phyloP scores from a whole-genome alignment of 2,797 vertebrate genomes.

The Poliocrania exsul region DNA sequence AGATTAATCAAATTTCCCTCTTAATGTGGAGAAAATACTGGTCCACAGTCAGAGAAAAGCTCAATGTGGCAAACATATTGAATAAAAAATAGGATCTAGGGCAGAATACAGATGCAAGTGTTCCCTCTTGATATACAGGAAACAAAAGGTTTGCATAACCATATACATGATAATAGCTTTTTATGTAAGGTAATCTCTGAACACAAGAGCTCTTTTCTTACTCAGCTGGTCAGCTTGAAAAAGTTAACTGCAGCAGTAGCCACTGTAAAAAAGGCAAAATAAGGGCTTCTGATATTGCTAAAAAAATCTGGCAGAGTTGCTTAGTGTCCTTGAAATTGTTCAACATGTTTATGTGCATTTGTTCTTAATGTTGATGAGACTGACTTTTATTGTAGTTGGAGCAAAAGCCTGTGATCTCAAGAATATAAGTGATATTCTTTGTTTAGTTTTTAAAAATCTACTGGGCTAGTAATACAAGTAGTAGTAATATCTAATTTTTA shows the following conservation, averaged over 20 bases:
- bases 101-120: not conserved
- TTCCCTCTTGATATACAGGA: not conserved
- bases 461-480: not conserved
- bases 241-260: not conserved
- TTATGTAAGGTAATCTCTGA: not conserved
- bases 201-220: not conserved
- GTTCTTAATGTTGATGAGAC: not conserved
- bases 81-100: not conserved
- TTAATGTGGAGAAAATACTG: not conserved
- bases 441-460: not conserved
- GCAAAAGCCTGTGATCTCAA: not conserved
- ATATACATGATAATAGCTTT: not conserved
- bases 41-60: not conserved
- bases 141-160: not conserved
- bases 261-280: not conserved
- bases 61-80: conserved; percentile 4
- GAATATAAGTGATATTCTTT: not conserved
- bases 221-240: not conserved
- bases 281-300: not conserved
- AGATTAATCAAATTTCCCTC: conserved; percentile 23
- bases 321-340: not conserved
- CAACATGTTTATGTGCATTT: not conserved
- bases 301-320: not conserved
- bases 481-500: not conserved
- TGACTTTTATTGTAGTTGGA: not conserved